phyloP scores from a whole-genome alignment of 2,797 vertebrate genomes.

The Oryzias dopingdopingensis region DNA sequence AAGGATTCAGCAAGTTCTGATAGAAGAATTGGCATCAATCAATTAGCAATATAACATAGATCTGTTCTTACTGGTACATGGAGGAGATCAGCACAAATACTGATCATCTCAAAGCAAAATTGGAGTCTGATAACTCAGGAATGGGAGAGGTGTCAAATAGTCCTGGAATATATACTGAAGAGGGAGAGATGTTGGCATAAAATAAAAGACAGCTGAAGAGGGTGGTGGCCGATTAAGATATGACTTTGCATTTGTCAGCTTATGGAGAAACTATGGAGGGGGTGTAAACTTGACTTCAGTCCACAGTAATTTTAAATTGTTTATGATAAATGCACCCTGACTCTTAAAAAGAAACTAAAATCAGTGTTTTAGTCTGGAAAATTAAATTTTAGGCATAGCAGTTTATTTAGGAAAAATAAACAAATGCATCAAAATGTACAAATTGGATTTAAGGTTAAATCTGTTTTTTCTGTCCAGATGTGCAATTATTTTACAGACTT shows the following conservation, averaged over 20 bases:
- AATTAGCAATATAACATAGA: not conserved
- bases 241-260: not conserved
- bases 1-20: not conserved
- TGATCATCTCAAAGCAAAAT: not conserved
- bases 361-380: not conserved
- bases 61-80: not conserved
- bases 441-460: no score
- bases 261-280: not conserved
- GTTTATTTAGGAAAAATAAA: no score
- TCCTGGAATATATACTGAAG: not conserved
- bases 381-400: no score
- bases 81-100: not conserved
- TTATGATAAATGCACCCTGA: not conserved
- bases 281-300: not conserved
- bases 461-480: no score
- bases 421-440: no score
- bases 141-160: not conserved
- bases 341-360: not conserved
- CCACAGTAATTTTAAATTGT: not conserved
- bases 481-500: no score
- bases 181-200: not conserved
- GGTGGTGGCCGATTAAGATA: not conserved
- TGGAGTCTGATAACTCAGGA: not conserved
- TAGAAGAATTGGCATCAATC: constrained; percentile 1
- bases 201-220: no score